phyloP scores from a whole-genome alignment of 2,888 invertebrate genomes.

The Cryptocephalus primarius region DNA sequence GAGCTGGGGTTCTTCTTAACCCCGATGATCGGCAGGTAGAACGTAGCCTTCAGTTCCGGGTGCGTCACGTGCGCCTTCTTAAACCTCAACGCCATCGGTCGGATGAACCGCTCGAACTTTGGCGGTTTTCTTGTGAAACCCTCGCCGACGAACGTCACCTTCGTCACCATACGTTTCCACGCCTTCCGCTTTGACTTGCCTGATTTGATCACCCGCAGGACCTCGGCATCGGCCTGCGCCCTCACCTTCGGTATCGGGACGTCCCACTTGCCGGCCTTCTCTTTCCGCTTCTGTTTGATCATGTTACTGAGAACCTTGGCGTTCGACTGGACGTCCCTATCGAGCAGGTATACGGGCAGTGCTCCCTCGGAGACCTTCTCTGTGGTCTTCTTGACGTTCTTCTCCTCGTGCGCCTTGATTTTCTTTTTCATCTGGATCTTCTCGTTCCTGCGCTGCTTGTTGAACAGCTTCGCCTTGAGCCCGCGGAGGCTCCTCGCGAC shows the following conservation, averaged over 20 bases:
- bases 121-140: conserved; percentile 98
- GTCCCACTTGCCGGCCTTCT: conserved; percentile 99
- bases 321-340: conserved; percentile 86
- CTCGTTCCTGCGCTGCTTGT: conserved; percentile 92
- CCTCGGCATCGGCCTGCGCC: conserved; percentile 94
- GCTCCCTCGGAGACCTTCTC: conserved; percentile 84
- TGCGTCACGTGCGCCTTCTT: conserved; percentile 99
- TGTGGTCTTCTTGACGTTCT: conserved; percentile 72
- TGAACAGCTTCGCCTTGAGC: conserved; percentile 94
- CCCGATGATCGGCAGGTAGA: conserved; percentile 92
- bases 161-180: conserved; percentile 99
- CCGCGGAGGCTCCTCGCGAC: conserved; percentile 88
- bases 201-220: conserved; percentile 83
- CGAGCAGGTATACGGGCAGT: conserved; percentile 90
- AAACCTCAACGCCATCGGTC: conserved; percentile 93
- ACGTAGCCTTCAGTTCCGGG: conserved; percentile 97
- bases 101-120: conserved; percentile 95
- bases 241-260: conserved; percentile 98
- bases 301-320: conserved; percentile 97
- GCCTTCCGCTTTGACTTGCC: conserved; percentile 92
- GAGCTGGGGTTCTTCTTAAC: conserved; percentile 99
- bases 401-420: conserved; percentile 94
- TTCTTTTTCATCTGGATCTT: conserved; percentile 99
- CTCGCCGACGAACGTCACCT: conserved; percentile 96
- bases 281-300: conserved; percentile 99